Percentiles rank a stretch among this genome's conserved stretches.
Evolutionary conservation across 2,113 vertebrate genomes (phyloP).

Genomic region (Hirundichthys speculiger): DNA sequence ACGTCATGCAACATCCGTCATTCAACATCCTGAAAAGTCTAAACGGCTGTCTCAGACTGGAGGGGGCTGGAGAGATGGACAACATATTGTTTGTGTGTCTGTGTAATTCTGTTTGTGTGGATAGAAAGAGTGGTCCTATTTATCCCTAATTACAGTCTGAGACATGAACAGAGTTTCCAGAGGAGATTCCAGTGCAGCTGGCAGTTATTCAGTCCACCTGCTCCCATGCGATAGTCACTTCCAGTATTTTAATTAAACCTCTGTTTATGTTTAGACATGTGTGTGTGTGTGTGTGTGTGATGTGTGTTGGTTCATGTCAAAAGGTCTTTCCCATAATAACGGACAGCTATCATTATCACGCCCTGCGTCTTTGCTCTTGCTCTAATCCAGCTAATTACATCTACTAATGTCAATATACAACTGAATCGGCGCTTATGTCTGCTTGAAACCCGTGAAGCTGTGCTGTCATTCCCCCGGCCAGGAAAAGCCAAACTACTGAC

Average conservation of each 20-base stretch:
- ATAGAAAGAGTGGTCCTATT: slow-evolving; percentile 57
- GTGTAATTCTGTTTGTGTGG: slow-evolving; percentile 36
- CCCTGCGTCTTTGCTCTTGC: slow-evolving; percentile 50
- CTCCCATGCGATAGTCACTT: slow-evolving; percentile 22
- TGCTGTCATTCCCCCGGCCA: slow-evolving; percentile 30
- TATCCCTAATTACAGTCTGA: slow-evolving; percentile 72
- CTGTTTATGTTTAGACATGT: slow-evolving; percentile 9
- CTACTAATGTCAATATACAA: slow-evolving; percentile 69
- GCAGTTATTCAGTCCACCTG: slow-evolving; percentile 55
- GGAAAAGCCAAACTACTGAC: slow-evolving; percentile 30
- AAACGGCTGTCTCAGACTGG: slow-evolving; percentile 31
- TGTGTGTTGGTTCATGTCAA: slow-evolving; percentile 52
- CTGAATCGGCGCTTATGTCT: slow-evolving; percentile 33
- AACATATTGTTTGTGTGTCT: slow-evolving; percentile 43
- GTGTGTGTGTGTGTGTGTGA: slow-evolving; percentile 17
- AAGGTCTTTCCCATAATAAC: slow-evolving; percentile 62
- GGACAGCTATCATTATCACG: slow-evolving; percentile 68
- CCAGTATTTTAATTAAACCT: slow-evolving; percentile 36
- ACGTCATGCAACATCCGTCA: slow-evolving; percentile 41
- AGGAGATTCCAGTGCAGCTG: slow-evolving; percentile 53
- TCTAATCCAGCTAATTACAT: slow-evolving; percentile 63
- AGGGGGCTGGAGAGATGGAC: slow-evolving; percentile 41
- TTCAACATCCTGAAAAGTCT: slow-evolving; percentile 41
- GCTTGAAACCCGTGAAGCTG: slow-evolving; percentile 24
- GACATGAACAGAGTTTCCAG: slow-evolving; percentile 55